Percentiles rank a stretch among this genome's conserved stretches.
These are phyloP conservation scores for Chymomyza costata DNA, from an alignment of 1,140 invertebrate species.

Conservation along the genomic window DNA sequence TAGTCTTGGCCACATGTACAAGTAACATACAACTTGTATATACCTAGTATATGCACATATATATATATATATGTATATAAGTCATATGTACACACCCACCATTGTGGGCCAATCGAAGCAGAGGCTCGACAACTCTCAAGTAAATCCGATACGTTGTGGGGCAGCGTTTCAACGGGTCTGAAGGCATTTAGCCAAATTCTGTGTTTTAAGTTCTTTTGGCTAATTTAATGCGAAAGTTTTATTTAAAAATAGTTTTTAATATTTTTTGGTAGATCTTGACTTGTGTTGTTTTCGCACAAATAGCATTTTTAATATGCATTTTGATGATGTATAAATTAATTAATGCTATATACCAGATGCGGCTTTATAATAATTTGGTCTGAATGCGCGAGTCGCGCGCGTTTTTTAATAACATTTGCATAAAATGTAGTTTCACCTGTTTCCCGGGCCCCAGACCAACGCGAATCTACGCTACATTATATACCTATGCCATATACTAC, in stretches of 20 bases:
- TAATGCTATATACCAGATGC: slow-evolving; percentile 10
- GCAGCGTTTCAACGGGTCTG: slow-evolving; percentile 2
- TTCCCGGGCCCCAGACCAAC: slow-evolving; percentile 15
- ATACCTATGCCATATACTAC: not conserved
- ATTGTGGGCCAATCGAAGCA: slow-evolving; percentile 16
- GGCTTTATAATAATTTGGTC: slow-evolving; percentile 14
- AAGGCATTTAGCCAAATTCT: slow-evolving; percentile 6
- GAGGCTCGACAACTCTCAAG: too few relatives aligned
- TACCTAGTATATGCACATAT: slow-evolving; percentile 8
- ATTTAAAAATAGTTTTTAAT: too few relatives aligned
- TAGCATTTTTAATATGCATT: slow-evolving; percentile 22
- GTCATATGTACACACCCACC: slow-evolving; percentile 28
- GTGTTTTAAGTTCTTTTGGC: too few relatives aligned
- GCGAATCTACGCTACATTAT: slow-evolving; percentile 16
- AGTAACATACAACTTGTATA: slow-evolving; percentile 1
- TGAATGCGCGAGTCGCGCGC: slow-evolving; percentile 27
- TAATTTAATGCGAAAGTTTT: too few relatives aligned
- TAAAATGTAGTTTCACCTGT: slow-evolving; percentile 72
- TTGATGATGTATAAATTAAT: slow-evolving; percentile 13
- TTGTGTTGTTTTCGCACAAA: too few relatives aligned
- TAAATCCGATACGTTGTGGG: too few relatives aligned
- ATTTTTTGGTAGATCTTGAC: too few relatives aligned
- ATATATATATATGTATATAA: not conserved
- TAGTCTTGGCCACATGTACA: too few relatives aligned
- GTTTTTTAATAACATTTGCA: slow-evolving; percentile 49